phyloP scores from a whole-genome alignment of 2,113 vertebrate species.

The Heterotis niloticus region DNA sequence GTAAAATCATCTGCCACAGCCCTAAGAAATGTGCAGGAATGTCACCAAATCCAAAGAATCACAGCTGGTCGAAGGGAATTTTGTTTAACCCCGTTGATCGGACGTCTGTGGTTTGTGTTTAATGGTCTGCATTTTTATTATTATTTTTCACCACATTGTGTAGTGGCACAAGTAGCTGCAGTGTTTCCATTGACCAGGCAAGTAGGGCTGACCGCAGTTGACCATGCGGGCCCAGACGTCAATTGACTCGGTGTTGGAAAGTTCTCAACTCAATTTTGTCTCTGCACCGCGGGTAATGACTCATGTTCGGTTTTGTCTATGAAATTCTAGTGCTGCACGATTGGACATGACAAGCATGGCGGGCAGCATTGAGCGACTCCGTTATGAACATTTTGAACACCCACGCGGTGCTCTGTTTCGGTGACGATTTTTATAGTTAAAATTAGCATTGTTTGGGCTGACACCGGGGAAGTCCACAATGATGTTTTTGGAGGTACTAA shows the following conservation, averaged over 20 bases:
- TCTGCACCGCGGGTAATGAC: not conserved
- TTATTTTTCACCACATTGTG: too few relatives aligned
- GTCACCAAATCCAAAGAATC: not conserved
- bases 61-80: not conserved
- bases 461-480: not conserved
- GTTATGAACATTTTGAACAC: not conserved
- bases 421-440: not conserved
- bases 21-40: too few relatives aligned
- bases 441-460: not conserved
- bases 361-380: too few relatives aligned
- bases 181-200: not conserved
- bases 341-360: not conserved
- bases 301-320: not conserved
- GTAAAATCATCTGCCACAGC: not conserved
- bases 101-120: too few relatives aligned
- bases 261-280: not conserved
- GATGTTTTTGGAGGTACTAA: conserved; percentile 11
- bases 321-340: not conserved
- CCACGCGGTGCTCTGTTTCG: not conserved
- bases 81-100: not conserved
- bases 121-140: too few relatives aligned
- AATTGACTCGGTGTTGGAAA: not conserved
- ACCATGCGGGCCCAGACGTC: not conserved
- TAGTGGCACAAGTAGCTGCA: too few relatives aligned
- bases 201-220: not conserved